A percentile compares a stretch with the other conserved stretches of the same genome.
phyloP scores from a whole-genome alignment of 1,140 invertebrate genomes.

The Penaeus vannamei region DNA sequence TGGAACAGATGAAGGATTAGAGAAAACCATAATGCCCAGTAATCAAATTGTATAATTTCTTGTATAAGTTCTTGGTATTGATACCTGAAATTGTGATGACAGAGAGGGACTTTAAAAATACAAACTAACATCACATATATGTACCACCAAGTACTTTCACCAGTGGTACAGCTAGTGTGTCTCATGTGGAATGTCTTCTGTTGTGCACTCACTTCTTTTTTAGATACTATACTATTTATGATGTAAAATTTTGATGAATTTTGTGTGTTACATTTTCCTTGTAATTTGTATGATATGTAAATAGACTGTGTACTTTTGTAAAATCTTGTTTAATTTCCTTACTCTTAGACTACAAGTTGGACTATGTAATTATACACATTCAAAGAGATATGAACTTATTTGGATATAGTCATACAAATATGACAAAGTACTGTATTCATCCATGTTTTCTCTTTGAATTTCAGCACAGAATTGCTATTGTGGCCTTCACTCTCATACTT shows the following conservation, averaged over 20 bases:
- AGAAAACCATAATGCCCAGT: too few species aligned
- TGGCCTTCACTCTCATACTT: too few species aligned
- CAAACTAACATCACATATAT: not conserved
- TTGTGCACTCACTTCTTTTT: conserved; percentile 41
- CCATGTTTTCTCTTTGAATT: too few species aligned
- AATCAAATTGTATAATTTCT: too few species aligned
- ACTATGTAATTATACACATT: too few species aligned
- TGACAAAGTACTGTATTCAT: too few species aligned
- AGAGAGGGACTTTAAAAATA: not conserved
- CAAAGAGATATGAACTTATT: too few species aligned
- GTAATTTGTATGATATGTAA: conserved; percentile 49
- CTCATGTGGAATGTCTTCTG: conserved; percentile 42
- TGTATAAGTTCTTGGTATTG: not conserved
- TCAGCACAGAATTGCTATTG: too few species aligned
- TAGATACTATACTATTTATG: conserved; percentile 39
- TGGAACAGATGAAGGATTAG: too few species aligned
- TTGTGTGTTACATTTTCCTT: conserved; percentile 46
- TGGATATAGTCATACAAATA: too few species aligned
- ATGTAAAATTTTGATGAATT: conserved; percentile 39
- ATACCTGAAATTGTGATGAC: not conserved
- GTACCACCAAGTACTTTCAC: not conserved
- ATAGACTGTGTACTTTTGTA: conserved; percentile 54
- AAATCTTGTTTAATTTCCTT: too few species aligned
- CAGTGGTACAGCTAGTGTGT: conserved; percentile 26
- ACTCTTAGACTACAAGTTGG: too few species aligned